A percentile compares a stretch with the other conserved stretches of the same genome.
Evolutionary conservation across 2,113 vertebrate genomes (phyloP).

Genomic region (Hydropotes inermis): DNA sequence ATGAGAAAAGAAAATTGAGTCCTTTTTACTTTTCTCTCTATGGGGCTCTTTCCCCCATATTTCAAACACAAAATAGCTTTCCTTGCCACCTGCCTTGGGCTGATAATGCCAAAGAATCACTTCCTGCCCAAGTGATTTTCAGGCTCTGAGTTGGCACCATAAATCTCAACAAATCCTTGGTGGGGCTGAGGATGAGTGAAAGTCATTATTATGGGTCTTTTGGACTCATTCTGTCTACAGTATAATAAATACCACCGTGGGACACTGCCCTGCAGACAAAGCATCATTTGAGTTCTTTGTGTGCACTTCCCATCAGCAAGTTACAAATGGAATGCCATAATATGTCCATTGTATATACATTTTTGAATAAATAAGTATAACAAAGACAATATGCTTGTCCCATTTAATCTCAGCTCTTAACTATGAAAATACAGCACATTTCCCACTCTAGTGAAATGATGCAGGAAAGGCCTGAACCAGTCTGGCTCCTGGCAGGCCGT

Average conservation of each 20-base stretch:
- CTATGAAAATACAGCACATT: background rate
- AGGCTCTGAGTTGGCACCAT: background rate
- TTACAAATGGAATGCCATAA: constrained; percentile 18
- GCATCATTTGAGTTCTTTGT: background rate
- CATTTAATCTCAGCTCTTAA: constrained; percentile 32
- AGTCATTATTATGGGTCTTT: background rate
- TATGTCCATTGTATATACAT: background rate
- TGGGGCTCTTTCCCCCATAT: background rate
- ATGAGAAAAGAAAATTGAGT: background rate
- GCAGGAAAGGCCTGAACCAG: background rate
- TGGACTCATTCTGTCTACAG: background rate
- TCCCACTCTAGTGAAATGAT: background rate
- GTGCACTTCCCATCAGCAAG: background rate
- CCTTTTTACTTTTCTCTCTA: constrained; percentile 1
- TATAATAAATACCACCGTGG: background rate
- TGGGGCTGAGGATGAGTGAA: constrained; percentile 15
- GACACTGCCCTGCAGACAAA: constrained; percentile 5
- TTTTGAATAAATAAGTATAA: constrained; percentile 34
- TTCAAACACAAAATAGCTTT: constrained; percentile 14
- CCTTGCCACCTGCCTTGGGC: constrained; percentile 26
- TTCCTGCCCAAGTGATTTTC: constrained; percentile 18
- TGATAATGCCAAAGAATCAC: constrained; percentile 20
- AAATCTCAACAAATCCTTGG: constrained; percentile 13
- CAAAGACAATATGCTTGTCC: constrained; percentile 20
- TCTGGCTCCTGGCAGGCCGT: background rate